Evolutionary conservation across 2,113 vertebrate genomes (phyloP), one percentile per base, ranked within the genome.

Genomic region (Pseudorectes ferrugineus): DNA sequence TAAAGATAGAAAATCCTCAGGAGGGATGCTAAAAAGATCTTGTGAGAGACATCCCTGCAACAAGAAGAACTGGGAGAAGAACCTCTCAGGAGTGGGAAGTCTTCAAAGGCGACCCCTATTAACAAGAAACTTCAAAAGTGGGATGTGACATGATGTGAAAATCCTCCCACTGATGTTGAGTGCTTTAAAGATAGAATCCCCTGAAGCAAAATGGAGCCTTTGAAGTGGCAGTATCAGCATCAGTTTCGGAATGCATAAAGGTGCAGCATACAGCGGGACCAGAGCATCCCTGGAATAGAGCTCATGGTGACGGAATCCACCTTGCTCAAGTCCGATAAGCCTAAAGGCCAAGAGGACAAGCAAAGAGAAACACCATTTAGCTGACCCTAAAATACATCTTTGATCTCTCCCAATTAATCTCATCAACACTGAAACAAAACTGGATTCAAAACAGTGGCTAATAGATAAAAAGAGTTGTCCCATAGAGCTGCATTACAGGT

Each of bases 71-170:
- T 87, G 85, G 89, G 70, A 94, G 93, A 94, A 90, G 93, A 94
- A 93, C 81, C 70, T 96, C 87, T 96, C 90, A 93, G 81, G 93
- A 92, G 77, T 86, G 38, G 89, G 79, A 94, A 89, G 88, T 86
- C 94, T 97, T 97, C 96, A 97, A 96, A 97, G 83, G 77, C 13
- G 43, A 96, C 95, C 92, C 75, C 72, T 92, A 96, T 97, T 96
- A 97, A 95, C 87, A 86, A 93, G 71, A 90, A 95, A 96, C 96
- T 97, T 97, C 96, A 97, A 93, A 97, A 93, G 95, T 96, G 67
- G 85, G 92, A 96, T 84, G 72, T 96, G 96, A 96, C 95, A 79
- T 92, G 93, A 96, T 7, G 62, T 92, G 88, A 96, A 96, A 96
- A 96, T 96, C 93, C 89, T 96, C 92, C 92, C 54, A 87, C 85